Base-by-base conservation (phyloP, 2,797 vertebrate species). In the Coccyzus lansbergi region DNA sequence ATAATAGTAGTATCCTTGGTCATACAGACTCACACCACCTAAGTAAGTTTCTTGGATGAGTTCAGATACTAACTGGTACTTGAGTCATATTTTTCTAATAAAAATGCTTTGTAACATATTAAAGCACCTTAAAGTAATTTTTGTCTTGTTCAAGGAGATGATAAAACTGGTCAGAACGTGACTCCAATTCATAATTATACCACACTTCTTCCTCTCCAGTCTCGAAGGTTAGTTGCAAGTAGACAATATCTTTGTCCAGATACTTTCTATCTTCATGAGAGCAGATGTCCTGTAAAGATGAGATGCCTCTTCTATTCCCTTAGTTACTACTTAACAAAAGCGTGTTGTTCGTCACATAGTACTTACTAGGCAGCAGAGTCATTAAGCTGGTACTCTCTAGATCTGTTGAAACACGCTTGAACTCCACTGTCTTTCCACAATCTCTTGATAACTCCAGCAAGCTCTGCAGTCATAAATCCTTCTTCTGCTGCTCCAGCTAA, bases 311-410 rank as follows among this genome's bases (percentile, higher is more conserved):
- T 38, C 13, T 2, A 21, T 34, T 83, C 9, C n/a, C 83, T 83
- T 55, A 91, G 49, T 24, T 49, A 33, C 24, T 42, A 33, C 3
- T 33, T 16, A 74, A 74, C 2, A 64, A 49, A 42, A 15, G 12
- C 44, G 19, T 19, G 31, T 15, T 76, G 19, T 29, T 56, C 82
- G 52, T 80, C 85, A 48, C 77, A 22, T 3, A 59, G 55, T 71
- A 98, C 99, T 99, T 97, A 99, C 99, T 99, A 99, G 79, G 99
- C 99, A 42, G 99, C 99, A 18, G 99, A 99, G 96, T 99, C 99
- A 96, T 99, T 99, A 89, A 99, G 99, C 97, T 99, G 99, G 96
- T 99, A 99, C 85, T 99, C 99, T 62, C 99, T 98, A 71, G 99
- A 99, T 97, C 99, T 98, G 96, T 98, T 98, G 98, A 99, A 99